A percentile compares a stretch with the other conserved stretches of the same genome.
These are phyloP conservation scores for Rhabdornis inornatus DNA, from an alignment of 2,113 vertebrate species.

Conservation along the genomic window DNA sequence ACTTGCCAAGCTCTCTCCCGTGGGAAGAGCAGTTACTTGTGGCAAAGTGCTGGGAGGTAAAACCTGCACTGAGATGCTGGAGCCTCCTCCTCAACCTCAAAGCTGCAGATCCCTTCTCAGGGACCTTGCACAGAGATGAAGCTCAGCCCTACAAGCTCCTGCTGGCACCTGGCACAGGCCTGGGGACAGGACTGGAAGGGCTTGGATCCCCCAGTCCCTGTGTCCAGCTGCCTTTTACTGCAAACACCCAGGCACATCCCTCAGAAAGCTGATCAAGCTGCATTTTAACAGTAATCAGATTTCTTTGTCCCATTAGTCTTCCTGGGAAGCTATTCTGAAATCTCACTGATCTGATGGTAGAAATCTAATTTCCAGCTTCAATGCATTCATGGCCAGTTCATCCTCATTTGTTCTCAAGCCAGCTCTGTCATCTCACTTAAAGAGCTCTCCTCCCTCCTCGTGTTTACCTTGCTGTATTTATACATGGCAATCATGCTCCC, in stretches of 20 bases:
- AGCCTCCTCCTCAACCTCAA: background rate
- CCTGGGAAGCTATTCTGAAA: constrained; percentile 35
- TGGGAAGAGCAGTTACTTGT: background rate
- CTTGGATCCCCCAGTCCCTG: background rate
- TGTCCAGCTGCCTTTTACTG: background rate
- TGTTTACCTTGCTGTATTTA: constrained; percentile 44
- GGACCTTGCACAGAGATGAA: background rate
- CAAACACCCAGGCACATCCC: background rate
- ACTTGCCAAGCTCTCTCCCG: background rate
- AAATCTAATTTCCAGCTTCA: constrained; percentile 50
- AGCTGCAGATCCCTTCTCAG: background rate
- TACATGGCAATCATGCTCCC: constrained; percentile 43
- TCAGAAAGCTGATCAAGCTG: constrained; percentile 9
- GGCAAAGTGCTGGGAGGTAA: background rate
- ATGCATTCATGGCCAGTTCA: constrained; percentile 31
- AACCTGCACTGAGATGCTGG: background rate
- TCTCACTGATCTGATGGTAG: constrained; percentile 23
- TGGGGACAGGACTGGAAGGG: background rate
- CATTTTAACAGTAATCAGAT: constrained; percentile 39
- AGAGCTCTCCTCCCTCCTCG: constrained; percentile 37
- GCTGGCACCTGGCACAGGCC: background rate
- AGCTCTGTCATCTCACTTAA: constrained; percentile 34
- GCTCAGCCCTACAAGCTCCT: background rate
- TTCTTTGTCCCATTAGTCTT: constrained; percentile 45
- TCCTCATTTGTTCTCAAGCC: constrained; percentile 46